These are phyloP conservation scores for Listronotus bonariensis DNA, from an alignment of 1,140 invertebrate genomes.

Conservation along the genomic window DNA sequence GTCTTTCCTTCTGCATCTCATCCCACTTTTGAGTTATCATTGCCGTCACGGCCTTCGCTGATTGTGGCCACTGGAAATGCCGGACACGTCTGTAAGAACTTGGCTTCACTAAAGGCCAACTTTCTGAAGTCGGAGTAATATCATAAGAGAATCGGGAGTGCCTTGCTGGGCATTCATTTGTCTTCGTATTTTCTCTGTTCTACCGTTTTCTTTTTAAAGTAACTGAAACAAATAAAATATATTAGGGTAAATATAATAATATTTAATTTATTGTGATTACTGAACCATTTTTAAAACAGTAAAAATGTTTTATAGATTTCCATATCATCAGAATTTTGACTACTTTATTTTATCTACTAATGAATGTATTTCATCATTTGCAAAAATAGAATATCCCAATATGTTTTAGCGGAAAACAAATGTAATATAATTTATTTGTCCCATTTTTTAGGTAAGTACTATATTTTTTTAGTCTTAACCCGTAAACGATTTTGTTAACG, in stretches of 20 bases:
- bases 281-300: too few relatives aligned
- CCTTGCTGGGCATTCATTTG: slow-evolving; percentile 35
- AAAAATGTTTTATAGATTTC: too few relatives aligned
- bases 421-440: too few relatives aligned
- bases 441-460: too few relatives aligned
- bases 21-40: slow-evolving; percentile 34
- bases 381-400: too few relatives aligned
- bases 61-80: slow-evolving; percentile 43
- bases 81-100: slow-evolving; percentile 38
- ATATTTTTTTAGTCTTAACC: too few relatives aligned
- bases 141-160: slow-evolving; percentile 41
- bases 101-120: slow-evolving; percentile 34
- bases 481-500: too few relatives aligned
- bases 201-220: slow-evolving; percentile 14
- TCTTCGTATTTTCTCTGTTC: slow-evolving; percentile 28
- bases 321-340: too few relatives aligned
- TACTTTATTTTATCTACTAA: too few relatives aligned
- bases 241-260: background rate
- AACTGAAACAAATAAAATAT: slow-evolving; percentile 3
- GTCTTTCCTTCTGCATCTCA: slow-evolving; percentile 7
- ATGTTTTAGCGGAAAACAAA: too few relatives aligned
- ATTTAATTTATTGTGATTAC: too few relatives aligned
- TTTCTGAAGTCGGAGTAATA: slow-evolving; percentile 36
- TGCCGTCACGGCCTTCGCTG: slow-evolving; percentile 42
- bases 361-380: too few relatives aligned